Evolutionary conservation across 2,888 invertebrate genomes (phyloP).

Genomic region (Calliopum simillimum): DNA sequence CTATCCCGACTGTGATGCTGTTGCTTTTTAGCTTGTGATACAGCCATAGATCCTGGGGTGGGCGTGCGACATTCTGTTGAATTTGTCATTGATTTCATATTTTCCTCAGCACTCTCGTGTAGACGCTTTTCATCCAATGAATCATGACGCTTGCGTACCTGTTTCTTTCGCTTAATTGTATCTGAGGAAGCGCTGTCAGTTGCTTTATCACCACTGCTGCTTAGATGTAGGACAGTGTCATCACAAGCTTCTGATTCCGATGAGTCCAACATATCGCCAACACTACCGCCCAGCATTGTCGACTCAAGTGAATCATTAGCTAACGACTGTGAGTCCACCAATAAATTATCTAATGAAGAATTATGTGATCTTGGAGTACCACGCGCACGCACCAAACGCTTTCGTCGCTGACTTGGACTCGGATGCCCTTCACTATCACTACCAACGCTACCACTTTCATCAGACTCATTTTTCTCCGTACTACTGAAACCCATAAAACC

Average conservation of each 20-base stretch:
- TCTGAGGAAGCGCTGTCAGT: slow-evolving; percentile 68
- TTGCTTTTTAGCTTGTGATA: slow-evolving; percentile 75
- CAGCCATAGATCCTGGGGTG: slow-evolving; percentile 66
- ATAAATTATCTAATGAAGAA: slow-evolving; percentile 82
- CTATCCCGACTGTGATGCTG: slow-evolving; percentile 82
- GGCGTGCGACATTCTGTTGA: slow-evolving; percentile 53
- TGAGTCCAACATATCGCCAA: slow-evolving; percentile 71
- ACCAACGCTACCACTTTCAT: slow-evolving; percentile 87
- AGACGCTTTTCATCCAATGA: slow-evolving; percentile 69
- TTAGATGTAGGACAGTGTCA: slow-evolving; percentile 74
- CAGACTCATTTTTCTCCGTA: slow-evolving; percentile 75
- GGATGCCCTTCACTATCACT: slow-evolving; percentile 91
- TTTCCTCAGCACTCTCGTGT: slow-evolving; percentile 49
- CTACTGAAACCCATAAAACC: slow-evolving; percentile 84
- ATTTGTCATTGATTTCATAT: slow-evolving; percentile 32
- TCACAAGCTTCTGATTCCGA: slow-evolving; percentile 80
- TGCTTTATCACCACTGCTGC: slow-evolving; percentile 78
- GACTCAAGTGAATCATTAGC: slow-evolving; percentile 54
- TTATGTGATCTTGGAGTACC: slow-evolving; percentile 87
- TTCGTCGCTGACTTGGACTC: slow-evolving; percentile 87
- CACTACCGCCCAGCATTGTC: slow-evolving; percentile 62
- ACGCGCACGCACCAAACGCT: slow-evolving; percentile 82
- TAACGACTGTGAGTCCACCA: slow-evolving; percentile 66
- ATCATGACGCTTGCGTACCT: slow-evolving; percentile 75
- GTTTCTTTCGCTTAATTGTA: slow-evolving; percentile 85